phyloP scores from a whole-genome alignment of 2,113 vertebrate genomes.

The Charadrius vociferus region DNA sequence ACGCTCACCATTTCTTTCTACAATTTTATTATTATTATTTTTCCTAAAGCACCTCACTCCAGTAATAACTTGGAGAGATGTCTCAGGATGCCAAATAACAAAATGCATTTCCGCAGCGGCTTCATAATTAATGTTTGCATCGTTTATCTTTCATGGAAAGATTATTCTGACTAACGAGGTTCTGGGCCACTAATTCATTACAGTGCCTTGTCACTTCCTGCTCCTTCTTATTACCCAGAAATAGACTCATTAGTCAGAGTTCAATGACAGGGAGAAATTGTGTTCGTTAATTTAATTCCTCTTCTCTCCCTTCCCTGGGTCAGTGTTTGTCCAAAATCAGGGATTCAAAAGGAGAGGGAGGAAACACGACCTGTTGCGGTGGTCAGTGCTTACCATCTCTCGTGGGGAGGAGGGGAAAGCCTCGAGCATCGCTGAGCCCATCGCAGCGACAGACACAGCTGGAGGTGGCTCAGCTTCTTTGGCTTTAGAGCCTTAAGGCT shows the following conservation, averaged over 20 bases:
- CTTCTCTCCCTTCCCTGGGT: slow-evolving; percentile 62
- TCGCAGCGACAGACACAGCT: accelerated
- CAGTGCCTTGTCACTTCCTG: slow-evolving; percentile 82
- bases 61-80: slow-evolving; percentile 66
- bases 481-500: background rate
- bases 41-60: slow-evolving; percentile 4
- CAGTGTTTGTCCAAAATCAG: slow-evolving; percentile 63
- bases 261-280: slow-evolving; percentile 82
- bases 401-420: background rate
- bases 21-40: background rate
- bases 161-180: slow-evolving; percentile 90
- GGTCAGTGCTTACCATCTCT: background rate
- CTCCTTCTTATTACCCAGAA: slow-evolving; percentile 86
- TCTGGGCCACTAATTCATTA: slow-evolving; percentile 88
- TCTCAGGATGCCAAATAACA: slow-evolving; percentile 77
- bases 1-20: background rate
- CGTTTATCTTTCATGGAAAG: slow-evolving; percentile 87
- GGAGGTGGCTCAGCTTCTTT: background rate
- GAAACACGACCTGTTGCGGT: background rate
- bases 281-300: slow-evolving; percentile 83
- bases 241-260: slow-evolving; percentile 85
- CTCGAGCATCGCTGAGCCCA: accelerated
- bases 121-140: slow-evolving; percentile 89
- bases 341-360: slow-evolving; percentile 48
- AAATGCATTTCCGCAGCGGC: slow-evolving; percentile 79